Conservation (phyloP, 1,140 invertebrate genomes). For the Hesperophylax magnus region DNA sequence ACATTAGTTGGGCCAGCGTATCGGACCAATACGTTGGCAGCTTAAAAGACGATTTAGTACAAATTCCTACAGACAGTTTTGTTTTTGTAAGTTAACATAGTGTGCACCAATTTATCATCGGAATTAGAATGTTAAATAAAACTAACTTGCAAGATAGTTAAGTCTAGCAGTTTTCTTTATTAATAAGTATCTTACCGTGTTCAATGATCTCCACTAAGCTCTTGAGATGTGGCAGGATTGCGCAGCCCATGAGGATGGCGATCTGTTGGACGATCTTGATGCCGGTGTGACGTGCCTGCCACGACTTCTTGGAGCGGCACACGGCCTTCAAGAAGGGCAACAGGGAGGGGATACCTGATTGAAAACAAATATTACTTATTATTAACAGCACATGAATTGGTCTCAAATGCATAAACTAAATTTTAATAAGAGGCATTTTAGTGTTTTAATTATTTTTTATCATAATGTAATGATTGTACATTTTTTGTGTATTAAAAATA, state of each 20-base stretch:
- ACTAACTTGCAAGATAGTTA: no score
- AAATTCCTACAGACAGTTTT: no score
- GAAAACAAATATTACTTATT: conserved; percentile 15
- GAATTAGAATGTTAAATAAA: no score
- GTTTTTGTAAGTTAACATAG: no score
- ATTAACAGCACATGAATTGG: not conserved
- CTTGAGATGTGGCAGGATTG: conserved; percentile 98
- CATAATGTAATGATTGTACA: no score
- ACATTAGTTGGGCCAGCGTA: no score
- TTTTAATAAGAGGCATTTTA: not conserved
- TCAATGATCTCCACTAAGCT: conserved; percentile 99
- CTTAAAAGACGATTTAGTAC: no score
- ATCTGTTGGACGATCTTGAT: conserved; percentile 99
- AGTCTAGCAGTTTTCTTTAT: no score
- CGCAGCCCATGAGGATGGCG: conserved; percentile 99
- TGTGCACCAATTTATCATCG: no score
- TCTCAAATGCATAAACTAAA: not conserved
- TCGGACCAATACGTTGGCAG: no score
- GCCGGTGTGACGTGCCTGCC: conserved; percentile 99
- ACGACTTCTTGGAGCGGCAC: conserved; percentile 99
- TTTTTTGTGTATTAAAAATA: no score
- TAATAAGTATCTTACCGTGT: conserved; percentile 78
- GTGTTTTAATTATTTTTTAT: no score
- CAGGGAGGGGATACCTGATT: conserved; percentile 89
- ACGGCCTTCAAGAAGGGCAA: conserved; percentile 99